A percentile compares a stretch with the other conserved stretches of the same genome.
Evolutionary conservation across 2,113 vertebrate genomes (phyloP).

Genomic region (Alligator mississippiensis): DNA sequence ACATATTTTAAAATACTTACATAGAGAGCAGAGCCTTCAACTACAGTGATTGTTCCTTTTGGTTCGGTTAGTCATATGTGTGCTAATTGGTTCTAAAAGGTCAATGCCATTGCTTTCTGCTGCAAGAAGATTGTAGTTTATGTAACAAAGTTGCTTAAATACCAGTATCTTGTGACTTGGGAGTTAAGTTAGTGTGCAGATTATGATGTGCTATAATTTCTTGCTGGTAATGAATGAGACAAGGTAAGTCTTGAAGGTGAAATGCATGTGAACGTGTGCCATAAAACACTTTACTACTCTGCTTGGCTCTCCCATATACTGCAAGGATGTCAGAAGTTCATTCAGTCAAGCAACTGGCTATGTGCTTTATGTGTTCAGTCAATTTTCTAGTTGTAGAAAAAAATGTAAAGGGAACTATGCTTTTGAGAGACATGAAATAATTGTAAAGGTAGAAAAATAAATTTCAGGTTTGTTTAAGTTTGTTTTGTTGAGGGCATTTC

Average conservation of each 20-base stretch:
- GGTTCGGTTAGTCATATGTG: background rate
- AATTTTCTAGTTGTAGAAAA: too few relatives aligned
- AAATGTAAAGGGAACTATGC: too few relatives aligned
- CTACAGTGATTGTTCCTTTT: background rate
- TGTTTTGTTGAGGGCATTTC: background rate
- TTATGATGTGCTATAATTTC: too few relatives aligned
- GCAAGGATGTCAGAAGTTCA: too few relatives aligned
- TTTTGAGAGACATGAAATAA: too few relatives aligned
- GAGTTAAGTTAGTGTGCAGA: background rate
- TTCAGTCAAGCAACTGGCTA: too few relatives aligned
- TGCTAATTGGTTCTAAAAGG: background rate
- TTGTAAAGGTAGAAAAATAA: too few relatives aligned
- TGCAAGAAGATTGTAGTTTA: background rate
- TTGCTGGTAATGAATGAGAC: too few relatives aligned
- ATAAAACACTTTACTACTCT: too few relatives aligned
- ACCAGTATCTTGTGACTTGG: background rate
- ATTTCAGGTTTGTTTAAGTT: background rate
- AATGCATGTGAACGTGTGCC: background rate
- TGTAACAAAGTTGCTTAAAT: background rate
- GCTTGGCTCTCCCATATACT: too few relatives aligned
- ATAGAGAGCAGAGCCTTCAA: background rate
- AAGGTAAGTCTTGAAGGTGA: background rate
- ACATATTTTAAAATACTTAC: background rate
- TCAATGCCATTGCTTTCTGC: background rate
- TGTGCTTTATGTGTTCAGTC: too few relatives aligned